Percentiles rank a stretch among this genome's conserved stretches.
Evolutionary conservation across 2,888 invertebrate genomes (phyloP).

Genomic region (Epistrophella euchroma): DNA sequence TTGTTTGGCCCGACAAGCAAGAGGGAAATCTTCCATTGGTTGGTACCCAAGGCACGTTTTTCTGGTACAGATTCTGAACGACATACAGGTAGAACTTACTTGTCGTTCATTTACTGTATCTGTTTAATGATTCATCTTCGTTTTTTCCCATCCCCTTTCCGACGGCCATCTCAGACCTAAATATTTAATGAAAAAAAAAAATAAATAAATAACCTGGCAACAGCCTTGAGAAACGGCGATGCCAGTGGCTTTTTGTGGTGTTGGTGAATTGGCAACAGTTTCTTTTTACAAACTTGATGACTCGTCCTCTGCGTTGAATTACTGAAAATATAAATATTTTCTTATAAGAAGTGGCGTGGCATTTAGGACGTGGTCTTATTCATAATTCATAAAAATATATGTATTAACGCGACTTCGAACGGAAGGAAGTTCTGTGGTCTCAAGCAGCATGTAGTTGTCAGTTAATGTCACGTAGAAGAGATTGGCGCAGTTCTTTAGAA

Average conservation of each 20-base stretch:
- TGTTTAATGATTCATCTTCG: constrained; percentile 59
- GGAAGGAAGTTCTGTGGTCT: constrained; percentile 25
- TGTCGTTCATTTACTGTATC: constrained; percentile 60
- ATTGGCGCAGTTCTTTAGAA: constrained; percentile 17
- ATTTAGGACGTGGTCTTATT: constrained; percentile 68
- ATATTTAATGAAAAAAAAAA: constrained; percentile 60
- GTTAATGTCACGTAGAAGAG: constrained; percentile 48
- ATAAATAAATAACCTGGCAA: constrained; percentile 43
- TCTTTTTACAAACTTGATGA: constrained; percentile 25
- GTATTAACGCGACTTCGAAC: constrained; percentile 10
- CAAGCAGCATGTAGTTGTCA: constrained; percentile 36
- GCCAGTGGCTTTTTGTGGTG: constrained; percentile 5
- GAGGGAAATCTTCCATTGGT: constrained; percentile 36
- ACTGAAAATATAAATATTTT: constrained; percentile 13
- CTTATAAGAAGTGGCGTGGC: constrained; percentile 30
- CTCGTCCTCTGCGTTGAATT: constrained; percentile 9
- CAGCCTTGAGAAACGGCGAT: constrained; percentile 16
- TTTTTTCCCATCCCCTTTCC: neutral
- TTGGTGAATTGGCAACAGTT: constrained; percentile 53
- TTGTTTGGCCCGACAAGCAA: constrained; percentile 4
- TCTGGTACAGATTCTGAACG: constrained; percentile 51
- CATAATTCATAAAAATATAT: constrained; percentile 43
- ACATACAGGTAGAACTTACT: constrained; percentile 67
- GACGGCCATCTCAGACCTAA: constrained; percentile 17
- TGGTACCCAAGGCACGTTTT: constrained; percentile 54